Evolutionary conservation across 2,797 vertebrate genomes (phyloP).

Genomic region (Margarornis squamiger): DNA sequence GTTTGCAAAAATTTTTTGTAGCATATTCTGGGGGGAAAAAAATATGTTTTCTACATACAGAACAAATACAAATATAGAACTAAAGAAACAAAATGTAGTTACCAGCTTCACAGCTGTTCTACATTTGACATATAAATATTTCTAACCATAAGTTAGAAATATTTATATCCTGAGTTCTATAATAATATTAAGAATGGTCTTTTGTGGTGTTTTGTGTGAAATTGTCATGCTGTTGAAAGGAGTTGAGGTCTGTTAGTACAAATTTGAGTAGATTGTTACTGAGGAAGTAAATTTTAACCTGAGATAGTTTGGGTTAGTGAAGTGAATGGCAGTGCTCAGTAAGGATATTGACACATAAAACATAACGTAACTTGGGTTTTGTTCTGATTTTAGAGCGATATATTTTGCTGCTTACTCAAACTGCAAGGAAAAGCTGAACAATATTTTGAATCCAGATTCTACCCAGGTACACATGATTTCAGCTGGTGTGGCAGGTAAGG

Average conservation of each 20-base stretch:
- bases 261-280: not conserved
- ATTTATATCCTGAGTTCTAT: not conserved
- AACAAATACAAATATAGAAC: not conserved
- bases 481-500: conserved; percentile 96
- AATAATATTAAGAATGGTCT: not conserved
- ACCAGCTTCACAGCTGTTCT: not conserved
- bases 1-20: not conserved
- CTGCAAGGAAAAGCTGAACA: conserved; percentile 94
- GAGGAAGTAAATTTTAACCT: not conserved
- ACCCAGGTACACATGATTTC: conserved; percentile 98
- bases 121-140: not conserved
- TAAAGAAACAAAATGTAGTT: not conserved
- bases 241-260: not conserved
- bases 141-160: not conserved
- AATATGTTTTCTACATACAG: not conserved
- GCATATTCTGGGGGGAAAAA: not conserved
- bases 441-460: conserved; percentile 90
- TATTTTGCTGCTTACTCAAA: conserved; percentile 98
- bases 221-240: not conserved
- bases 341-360: not conserved
- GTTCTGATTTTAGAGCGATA: conserved; percentile 86
- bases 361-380: not conserved
- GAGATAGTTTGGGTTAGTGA: not conserved
- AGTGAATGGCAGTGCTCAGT: rapidly evolving
- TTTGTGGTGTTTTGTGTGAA: not conserved